Evolutionary conservation across 1,140 invertebrate species (phyloP).

Genomic region (Hylyphantes graminicola): DNA sequence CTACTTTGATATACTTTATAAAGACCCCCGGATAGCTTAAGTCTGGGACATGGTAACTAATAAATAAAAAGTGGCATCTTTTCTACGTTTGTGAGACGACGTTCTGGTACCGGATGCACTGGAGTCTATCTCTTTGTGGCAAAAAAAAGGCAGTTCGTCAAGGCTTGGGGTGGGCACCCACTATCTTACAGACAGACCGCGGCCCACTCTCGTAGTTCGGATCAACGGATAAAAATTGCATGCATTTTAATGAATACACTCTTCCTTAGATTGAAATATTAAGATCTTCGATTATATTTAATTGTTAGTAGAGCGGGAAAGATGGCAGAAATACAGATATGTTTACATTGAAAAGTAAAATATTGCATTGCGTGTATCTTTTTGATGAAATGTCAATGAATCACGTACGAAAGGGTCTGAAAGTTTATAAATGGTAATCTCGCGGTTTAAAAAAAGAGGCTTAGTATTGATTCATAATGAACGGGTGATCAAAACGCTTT

Average conservation of each 20-base stretch:
- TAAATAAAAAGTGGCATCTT: conserved; percentile 35
- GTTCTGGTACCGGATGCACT: background rate
- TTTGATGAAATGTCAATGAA: no score
- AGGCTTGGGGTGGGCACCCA: conserved; percentile 40
- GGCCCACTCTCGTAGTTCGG: conserved; percentile 19
- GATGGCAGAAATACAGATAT: no score
- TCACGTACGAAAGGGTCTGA: no score
- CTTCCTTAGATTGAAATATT: no score
- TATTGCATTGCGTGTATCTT: no score
- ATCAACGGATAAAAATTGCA: conserved; percentile 2
- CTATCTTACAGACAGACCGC: background rate
- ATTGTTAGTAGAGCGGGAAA: no score
- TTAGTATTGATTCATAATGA: no score
- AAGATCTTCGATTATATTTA: no score
- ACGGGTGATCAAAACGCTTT: no score
- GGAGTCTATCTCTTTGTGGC: background rate
- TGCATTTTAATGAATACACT: background rate
- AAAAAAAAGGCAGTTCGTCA: conserved; percentile 29
- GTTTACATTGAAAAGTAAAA: no score
- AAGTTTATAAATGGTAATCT: no score
- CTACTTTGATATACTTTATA: background rate
- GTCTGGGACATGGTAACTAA: background rate
- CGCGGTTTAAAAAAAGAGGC: no score
- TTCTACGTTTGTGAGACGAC: conserved; percentile 23
- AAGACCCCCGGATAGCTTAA: background rate